Percentiles rank a stretch among this genome's conserved stretches.
phyloP scores from a whole-genome alignment of 2,797 vertebrate species.

The Masticophis lateralis region DNA sequence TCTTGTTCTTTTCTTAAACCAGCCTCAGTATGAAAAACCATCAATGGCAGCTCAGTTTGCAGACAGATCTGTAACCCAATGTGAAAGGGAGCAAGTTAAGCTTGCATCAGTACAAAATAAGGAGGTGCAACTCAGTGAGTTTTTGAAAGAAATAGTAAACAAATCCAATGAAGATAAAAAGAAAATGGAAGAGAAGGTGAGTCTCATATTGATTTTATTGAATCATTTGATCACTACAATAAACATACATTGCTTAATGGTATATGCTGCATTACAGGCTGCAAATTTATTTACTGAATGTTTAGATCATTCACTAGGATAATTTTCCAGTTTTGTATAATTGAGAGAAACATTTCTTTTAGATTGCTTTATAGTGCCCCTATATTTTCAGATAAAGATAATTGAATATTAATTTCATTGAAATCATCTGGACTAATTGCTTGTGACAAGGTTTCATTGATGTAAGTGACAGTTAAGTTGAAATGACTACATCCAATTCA shows the following conservation, averaged over 20 bases:
- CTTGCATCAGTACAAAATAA: conserved; percentile 81
- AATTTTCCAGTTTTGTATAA: not conserved
- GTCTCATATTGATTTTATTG: conserved; percentile 38
- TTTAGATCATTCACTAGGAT: not conserved
- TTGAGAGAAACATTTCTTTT: not conserved
- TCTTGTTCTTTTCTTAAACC: conserved; percentile 53
- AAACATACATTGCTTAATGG: not conserved
- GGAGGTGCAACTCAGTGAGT: conserved; percentile 82
- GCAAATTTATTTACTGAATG: not conserved
- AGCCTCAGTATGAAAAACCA: conserved; percentile 71
- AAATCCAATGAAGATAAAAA: conserved; percentile 88
- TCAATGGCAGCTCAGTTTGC: conserved; percentile 65
- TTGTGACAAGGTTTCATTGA: not conserved
- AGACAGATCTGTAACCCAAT: conserved; percentile 68
- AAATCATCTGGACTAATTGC: not conserved
- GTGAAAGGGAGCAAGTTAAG: conserved; percentile 81
- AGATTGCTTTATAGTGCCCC: not conserved
- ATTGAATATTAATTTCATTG: not conserved
- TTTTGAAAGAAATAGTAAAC: conserved; percentile 83
- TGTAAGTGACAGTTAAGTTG: not conserved
- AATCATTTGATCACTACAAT: not conserved
- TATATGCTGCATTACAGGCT: not conserved
- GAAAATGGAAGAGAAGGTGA: conserved; percentile 94
- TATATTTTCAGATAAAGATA: not conserved
- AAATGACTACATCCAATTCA: not conserved